Evolutionary conservation across 2,113 vertebrate genomes (phyloP).

Genomic region (Telmatochromis sp.): DNA sequence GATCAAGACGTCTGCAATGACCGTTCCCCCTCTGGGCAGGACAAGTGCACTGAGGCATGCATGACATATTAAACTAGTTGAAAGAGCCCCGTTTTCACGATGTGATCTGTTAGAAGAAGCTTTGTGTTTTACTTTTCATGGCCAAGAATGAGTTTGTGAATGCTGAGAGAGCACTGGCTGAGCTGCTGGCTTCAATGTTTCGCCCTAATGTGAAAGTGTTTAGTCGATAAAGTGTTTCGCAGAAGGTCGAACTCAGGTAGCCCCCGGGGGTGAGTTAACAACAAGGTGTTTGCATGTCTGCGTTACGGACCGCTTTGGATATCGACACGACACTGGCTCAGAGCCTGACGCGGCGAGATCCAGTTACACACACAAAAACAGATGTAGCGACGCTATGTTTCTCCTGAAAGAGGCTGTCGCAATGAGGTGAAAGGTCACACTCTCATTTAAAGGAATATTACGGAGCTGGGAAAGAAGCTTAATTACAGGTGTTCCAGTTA

Average conservation of each 20-base stretch:
- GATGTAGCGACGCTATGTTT: neutral
- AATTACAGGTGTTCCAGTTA: neutral
- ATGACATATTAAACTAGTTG: neutral
- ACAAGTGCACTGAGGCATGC: neutral
- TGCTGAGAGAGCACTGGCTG: neutral
- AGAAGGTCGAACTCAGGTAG: neutral
- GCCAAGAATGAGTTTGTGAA: neutral
- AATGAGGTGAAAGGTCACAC: neutral
- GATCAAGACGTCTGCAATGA: neutral
- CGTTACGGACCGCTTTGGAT: neutral
- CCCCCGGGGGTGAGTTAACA: neutral
- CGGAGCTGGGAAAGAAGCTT: neutral
- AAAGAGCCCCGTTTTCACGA: neutral
- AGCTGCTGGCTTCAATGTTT: neutral
- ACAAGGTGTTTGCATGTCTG: neutral
- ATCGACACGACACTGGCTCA: neutral
- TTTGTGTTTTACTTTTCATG: neutral
- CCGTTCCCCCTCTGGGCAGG: neutral
- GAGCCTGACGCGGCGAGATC: neutral
- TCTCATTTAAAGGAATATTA: neutral
- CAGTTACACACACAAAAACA: neutral
- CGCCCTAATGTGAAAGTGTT: neutral
- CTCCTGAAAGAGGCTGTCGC: neutral
- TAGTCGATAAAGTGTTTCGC: neutral
- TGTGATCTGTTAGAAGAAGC: neutral